phyloP scores from a whole-genome alignment of 2,888 invertebrate species.

The Hipparchia semele region DNA sequence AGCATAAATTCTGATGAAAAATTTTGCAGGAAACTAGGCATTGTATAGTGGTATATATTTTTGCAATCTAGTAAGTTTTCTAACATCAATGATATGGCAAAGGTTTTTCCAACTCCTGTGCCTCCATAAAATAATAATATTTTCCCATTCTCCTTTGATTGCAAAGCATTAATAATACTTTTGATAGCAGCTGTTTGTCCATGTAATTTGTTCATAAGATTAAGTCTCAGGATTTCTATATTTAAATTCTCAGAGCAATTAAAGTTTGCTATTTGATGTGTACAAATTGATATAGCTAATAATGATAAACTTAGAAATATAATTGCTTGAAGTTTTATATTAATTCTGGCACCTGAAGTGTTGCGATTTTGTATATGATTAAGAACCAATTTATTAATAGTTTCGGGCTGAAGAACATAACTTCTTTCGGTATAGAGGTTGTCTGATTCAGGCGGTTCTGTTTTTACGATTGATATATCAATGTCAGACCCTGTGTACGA shows the following conservation, averaged over 20 bases:
- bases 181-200: constrained; percentile 63
- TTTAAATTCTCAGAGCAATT: constrained; percentile 59
- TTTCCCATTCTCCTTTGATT: constrained; percentile 52
- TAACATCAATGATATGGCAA: constrained; percentile 60
- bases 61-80: constrained; percentile 55
- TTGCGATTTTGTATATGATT: constrained; percentile 1
- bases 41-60: constrained; percentile 73
- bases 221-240: constrained; percentile 46
- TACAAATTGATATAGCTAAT: constrained; percentile 49
- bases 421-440: neutral
- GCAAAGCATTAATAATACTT: constrained; percentile 55
- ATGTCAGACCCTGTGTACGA: constrained; percentile 44
- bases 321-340: constrained; percentile 4
- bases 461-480: constrained; percentile 8
- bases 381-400: constrained; percentile 22
- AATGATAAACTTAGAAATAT: constrained; percentile 39
- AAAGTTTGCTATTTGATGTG: constrained; percentile 51
- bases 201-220: constrained; percentile 56
- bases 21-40: constrained; percentile 63
- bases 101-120: constrained; percentile 77
- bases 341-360: neutral
- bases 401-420: constrained; percentile 14
- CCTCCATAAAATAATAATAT: constrained; percentile 70
- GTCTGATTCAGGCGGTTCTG: constrained; percentile 16
- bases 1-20: constrained; percentile 63